Evolutionary conservation across 2,797 vertebrate genomes (phyloP).

Genomic region (Eidolon dupreanum): DNA sequence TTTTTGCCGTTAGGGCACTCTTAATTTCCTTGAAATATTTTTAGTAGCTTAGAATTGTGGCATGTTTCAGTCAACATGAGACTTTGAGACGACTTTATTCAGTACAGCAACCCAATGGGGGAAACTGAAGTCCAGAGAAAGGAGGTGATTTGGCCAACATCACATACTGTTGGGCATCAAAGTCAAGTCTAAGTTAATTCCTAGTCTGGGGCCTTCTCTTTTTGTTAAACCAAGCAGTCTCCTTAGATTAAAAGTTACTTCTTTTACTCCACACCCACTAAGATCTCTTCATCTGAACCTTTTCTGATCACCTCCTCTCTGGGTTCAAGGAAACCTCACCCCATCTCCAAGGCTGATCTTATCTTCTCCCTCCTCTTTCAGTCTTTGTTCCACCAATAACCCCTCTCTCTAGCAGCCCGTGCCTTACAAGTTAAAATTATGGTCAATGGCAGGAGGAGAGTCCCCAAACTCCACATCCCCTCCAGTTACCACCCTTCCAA

Average conservation of each 20-base stretch:
- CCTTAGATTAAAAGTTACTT: not conserved
- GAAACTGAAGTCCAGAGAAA: not conserved
- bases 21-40: not conserved
- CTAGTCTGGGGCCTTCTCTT: not conserved
- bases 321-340: not conserved
- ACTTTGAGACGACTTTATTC: slow-evolving; percentile 19
- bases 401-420: not conserved
- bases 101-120: not conserved
- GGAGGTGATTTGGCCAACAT: not conserved
- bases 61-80: not conserved
- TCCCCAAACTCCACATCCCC: not conserved
- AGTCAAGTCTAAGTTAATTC: not conserved
- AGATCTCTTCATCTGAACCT: not conserved
- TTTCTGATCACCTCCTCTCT: not conserved
- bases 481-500: not conserved
- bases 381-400: not conserved
- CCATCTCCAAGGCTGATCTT: not conserved
- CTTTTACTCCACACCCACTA: slow-evolving; percentile 4
- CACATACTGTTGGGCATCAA: not conserved
- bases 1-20: not conserved
- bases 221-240: not conserved
- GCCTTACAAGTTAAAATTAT: not conserved
- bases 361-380: not conserved
- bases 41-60: not conserved
- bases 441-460: not conserved